Base-by-base conservation (phyloP, 2,888 invertebrate species). In the Chaetogeoica ovagalla region DNA sequence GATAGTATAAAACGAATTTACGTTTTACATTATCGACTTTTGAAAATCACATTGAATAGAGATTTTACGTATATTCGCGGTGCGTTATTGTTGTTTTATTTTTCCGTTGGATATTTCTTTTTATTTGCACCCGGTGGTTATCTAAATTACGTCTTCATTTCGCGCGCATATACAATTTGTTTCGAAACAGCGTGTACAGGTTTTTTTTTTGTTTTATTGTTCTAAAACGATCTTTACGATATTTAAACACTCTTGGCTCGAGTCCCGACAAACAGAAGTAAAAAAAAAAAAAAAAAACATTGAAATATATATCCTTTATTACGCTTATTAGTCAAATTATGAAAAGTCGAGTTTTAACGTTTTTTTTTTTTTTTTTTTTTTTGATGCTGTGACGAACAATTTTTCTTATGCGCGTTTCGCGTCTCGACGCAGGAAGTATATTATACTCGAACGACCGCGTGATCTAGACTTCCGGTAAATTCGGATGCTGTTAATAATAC, bases 321-420 rank as follows among this genome's bases (percentile, higher is more conserved):
- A 69, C 62, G 63, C 69, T 70, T 79, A 79, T 79, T 79, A 79
- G 77, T 70, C 77, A 70, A 79, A 79, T 79, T 79, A 79, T n/a
- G 62, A 79, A 79, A 62, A 62, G 62, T 69, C 13, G 5, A 63
- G 70, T 79, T 65, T 21, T 65, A 65, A 74, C 65, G 74, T 39
- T 74, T 62, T 63, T 30, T 43, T 43, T 43, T 43, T 43, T 43
- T 43, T 43, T 43, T 48, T 48, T 48, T 48, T 48, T 13, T 13
- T 13, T 39, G 9, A 52, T 73, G 62, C 30, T 9, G 55, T 19
- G 52, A 65, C 37, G n/a, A 74, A 74, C 55, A n/a, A 57, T 63
- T 65, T 57, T 65, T 65, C 39, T 39, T 39, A 7, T 39, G 21
- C 11, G 63, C 30, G 60, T 62, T 57, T 55, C 13, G 43, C 30